Evolutionary conservation across 2,113 vertebrate genomes (phyloP).

Genomic region (Fregetta grallaria): DNA sequence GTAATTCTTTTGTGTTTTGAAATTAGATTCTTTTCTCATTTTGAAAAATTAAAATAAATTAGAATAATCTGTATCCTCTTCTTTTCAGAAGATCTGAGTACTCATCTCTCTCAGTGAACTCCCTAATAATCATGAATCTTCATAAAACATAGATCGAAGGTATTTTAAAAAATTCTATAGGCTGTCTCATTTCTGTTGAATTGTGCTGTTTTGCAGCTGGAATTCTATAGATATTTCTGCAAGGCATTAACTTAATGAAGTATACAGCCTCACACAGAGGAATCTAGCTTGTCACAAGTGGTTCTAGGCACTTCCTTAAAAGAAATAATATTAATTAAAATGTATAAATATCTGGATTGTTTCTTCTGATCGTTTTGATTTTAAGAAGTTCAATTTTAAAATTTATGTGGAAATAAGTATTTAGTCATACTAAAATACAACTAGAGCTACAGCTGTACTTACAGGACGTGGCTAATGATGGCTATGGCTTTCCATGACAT

Average conservation of each 20-base stretch:
- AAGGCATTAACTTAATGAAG: not conserved
- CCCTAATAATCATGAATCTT: not conserved
- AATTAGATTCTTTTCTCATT: not conserved
- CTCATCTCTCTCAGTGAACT: not conserved
- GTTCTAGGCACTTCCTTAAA: not conserved
- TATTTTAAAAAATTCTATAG: not conserved
- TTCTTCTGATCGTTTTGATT: not conserved
- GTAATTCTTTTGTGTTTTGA: not conserved
- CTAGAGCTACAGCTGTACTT: conserved; percentile 42
- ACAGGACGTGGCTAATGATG: conserved; percentile 54
- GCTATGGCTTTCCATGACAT: conserved; percentile 66
- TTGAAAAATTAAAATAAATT: not conserved
- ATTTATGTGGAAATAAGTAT: not conserved
- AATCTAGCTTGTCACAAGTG: not conserved
- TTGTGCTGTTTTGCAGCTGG: not conserved
- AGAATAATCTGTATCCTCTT: not conserved
- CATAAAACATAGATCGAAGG: not conserved
- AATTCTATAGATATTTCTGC: not conserved
- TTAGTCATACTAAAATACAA: not conserved
- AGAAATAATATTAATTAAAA: not conserved
- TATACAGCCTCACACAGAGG: not conserved
- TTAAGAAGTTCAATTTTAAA: not conserved
- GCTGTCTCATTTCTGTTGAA: not conserved
- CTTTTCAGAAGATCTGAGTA: not conserved
- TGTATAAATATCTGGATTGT: not conserved